phyloP scores from a whole-genome alignment of 2,113 vertebrate species.

The Atrichornis clamosus region DNA sequence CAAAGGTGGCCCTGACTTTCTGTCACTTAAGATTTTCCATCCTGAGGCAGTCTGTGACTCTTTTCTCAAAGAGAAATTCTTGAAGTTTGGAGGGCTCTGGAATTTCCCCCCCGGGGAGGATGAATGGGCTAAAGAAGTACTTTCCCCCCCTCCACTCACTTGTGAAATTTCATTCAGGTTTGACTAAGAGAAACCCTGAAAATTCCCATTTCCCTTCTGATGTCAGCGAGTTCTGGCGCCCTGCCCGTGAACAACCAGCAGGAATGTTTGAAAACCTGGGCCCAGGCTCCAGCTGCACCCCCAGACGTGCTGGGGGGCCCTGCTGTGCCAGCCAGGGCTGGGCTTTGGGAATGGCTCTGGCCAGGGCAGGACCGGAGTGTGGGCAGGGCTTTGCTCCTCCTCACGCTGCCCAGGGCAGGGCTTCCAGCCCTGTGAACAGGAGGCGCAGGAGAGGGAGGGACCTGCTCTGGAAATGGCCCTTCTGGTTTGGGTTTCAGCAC shows the following conservation, averaged over 20 bases:
- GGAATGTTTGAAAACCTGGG: not conserved
- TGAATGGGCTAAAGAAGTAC: not conserved
- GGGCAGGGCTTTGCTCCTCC: not conserved
- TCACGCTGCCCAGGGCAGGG: rapidly evolving
- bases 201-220: conserved; percentile 7
- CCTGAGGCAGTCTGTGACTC: not conserved
- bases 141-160: not conserved
- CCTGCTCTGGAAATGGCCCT: not conserved
- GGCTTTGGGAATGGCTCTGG: rapidly evolving
- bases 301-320: not conserved
- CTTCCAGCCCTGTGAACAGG: rapidly evolving
- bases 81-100: not conserved
- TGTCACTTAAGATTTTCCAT: not conserved
- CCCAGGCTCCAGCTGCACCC: not conserved
- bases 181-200: conserved; percentile 35
- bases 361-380: not conserved
- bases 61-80: not conserved
- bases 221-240: not conserved
- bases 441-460: not conserved
- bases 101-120: not conserved
- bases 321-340: not conserved
- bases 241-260: not conserved
- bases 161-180: conserved; percentile 37
- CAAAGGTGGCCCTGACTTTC: not conserved
- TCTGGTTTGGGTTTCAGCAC: not conserved